Conservation (phyloP, 2,888 invertebrate genomes). For the Drosophila kokeensis region DNA sequence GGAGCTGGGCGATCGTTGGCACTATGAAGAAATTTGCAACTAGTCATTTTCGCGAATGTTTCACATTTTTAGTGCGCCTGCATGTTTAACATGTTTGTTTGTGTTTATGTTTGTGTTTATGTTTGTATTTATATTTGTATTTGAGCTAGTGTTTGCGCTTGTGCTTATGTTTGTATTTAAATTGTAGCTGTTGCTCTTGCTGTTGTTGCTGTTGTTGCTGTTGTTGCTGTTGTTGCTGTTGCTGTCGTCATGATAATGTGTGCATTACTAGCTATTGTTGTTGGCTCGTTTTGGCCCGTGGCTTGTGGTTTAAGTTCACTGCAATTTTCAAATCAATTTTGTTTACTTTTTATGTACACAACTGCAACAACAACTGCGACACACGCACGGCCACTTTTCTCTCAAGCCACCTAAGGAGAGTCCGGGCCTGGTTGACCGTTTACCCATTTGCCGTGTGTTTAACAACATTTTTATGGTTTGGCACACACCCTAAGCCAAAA, state of each 20-base stretch:
- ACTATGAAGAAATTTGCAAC: constrained; percentile 59
- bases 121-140: constrained; percentile 12
- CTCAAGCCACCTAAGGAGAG: constrained; percentile 15
- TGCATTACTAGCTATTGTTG: constrained; percentile 52
- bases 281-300: constrained; percentile 20
- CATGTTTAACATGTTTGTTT: constrained; percentile 41
- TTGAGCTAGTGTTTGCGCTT: constrained; percentile 26
- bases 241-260: constrained; percentile 66
- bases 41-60: constrained; percentile 73
- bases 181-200: constrained; percentile 31
- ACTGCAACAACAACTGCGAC: constrained; percentile 49
- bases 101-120: constrained; percentile 3
- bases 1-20: constrained; percentile 32
- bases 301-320: constrained; percentile 53
- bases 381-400: constrained; percentile 75
- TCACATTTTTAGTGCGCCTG: constrained; percentile 68
- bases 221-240: constrained; percentile 57
- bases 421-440: constrained; percentile 2
- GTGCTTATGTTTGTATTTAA: constrained; percentile 28
- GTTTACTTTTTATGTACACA: constrained; percentile 72
- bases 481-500: constrained; percentile 80
- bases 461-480: constrained; percentile 84
- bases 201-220: constrained; percentile 34
- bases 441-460: constrained; percentile 65
- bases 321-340: constrained; percentile 83